Conservation (phyloP, 2,888 invertebrate genomes). For the Trisateles emortualis region DNA sequence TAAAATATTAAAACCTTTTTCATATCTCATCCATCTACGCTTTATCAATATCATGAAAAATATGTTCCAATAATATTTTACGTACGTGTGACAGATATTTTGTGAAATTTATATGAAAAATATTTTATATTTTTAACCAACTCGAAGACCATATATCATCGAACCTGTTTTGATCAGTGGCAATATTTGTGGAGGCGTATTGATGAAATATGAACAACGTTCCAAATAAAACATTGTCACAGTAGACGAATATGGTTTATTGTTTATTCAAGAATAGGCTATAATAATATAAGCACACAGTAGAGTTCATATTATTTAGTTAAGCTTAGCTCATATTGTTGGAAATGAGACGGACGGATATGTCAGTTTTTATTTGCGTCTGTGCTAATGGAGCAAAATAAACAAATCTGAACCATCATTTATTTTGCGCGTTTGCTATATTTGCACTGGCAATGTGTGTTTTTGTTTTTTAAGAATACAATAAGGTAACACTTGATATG, state of each 20-base stretch:
- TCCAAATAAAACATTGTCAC: constrained; percentile 21
- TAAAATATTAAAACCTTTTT: constrained; percentile 4
- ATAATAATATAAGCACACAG: constrained; percentile 42
- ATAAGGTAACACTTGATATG: too few relatives aligned
- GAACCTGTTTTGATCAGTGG: constrained; percentile 27
- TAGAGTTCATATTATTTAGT: constrained; percentile 50
- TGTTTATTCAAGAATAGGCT: constrained; percentile 42
- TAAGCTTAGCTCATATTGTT: constrained; percentile 34
- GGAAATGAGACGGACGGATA: constrained; percentile 52
- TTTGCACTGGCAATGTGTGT: background rate
- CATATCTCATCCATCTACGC: background rate
- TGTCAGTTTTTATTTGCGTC: constrained; percentile 61
- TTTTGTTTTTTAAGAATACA: too few relatives aligned
- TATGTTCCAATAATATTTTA: constrained; percentile 18
- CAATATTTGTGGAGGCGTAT: constrained; percentile 31
- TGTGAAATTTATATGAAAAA: constrained; percentile 34
- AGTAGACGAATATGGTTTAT: constrained; percentile 25
- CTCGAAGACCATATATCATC: constrained; percentile 36
- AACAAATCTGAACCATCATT: constrained; percentile 34
- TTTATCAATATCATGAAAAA: constrained; percentile 2
- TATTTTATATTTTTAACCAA: constrained; percentile 34
- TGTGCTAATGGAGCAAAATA: constrained; percentile 47
- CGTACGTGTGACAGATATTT: constrained; percentile 9
- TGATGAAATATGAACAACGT: constrained; percentile 38
- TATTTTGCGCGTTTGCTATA: background rate